These are phyloP conservation scores for Acropternis orthonyx DNA, from an alignment of 2,797 vertebrate species.

Conservation along the genomic window DNA sequence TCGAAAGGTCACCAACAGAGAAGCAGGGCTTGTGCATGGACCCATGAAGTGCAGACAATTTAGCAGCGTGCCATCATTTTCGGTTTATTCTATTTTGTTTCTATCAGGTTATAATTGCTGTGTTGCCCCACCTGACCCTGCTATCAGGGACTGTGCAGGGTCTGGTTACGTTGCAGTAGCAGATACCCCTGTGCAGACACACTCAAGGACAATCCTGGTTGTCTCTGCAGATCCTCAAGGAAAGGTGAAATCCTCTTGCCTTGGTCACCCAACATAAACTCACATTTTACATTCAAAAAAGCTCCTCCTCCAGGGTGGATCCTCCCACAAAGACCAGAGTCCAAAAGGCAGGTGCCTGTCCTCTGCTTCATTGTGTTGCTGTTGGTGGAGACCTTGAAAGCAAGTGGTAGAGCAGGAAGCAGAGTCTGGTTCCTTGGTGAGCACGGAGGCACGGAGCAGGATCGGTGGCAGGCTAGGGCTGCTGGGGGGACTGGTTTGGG, in stretches of 20 bases:
- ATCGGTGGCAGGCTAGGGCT: background rate
- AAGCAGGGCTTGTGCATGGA: accelerated
- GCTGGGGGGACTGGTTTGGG: background rate
- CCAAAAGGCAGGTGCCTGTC: background rate
- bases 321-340: background rate
- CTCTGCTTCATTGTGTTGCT: accelerated
- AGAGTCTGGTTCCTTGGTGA: accelerated
- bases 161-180: background rate
- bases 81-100: constrained; percentile 38
- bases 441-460: background rate
- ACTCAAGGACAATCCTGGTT: accelerated
- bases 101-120: background rate
- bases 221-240: background rate
- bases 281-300: background rate
- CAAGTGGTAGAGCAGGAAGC: accelerated
- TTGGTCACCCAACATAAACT: background rate
- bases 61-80: background rate
- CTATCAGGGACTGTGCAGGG: background rate
- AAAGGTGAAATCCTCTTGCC: background rate
- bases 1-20: accelerated
- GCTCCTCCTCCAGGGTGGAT: background rate
- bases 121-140: background rate
- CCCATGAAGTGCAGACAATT: background rate
- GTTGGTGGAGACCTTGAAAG: background rate
- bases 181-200: background rate